These are phyloP conservation scores for Hybognathus amarus DNA, from an alignment of 2,797 vertebrate genomes.

Conservation along the genomic window DNA sequence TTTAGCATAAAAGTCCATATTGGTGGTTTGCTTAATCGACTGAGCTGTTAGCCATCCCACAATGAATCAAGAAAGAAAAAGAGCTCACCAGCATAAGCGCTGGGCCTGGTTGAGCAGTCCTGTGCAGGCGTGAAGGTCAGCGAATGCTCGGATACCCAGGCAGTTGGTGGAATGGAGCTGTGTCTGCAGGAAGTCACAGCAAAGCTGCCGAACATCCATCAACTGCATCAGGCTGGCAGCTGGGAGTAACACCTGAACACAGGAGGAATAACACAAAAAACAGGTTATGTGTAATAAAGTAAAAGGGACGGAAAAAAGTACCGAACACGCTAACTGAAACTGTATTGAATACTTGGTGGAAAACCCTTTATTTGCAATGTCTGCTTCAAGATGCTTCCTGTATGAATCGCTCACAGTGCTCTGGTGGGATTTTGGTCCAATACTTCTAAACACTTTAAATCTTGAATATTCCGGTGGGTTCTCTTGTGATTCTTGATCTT, in stretches of 20 bases:
- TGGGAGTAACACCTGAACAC: slow-evolving; percentile 86
- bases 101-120: slow-evolving; percentile 92
- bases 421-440: too few species aligned
- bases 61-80: not conserved
- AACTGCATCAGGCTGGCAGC: slow-evolving; percentile 92
- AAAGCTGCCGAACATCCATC: slow-evolving; percentile 94
- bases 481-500: too few species aligned
- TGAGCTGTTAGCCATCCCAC: not conserved
- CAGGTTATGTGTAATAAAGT: too few species aligned
- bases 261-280: not conserved
- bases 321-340: too few species aligned
- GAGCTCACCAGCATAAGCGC: slow-evolving; percentile 88
- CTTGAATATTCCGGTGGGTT: too few species aligned
- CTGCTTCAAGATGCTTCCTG: too few species aligned
- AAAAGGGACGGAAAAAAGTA: too few species aligned
- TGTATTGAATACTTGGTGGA: too few species aligned
- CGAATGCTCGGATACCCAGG: slow-evolving; percentile 93
- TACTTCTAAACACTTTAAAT: too few species aligned
- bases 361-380: too few species aligned
- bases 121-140: slow-evolving; percentile 91
- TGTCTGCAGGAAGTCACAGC: slow-evolving; percentile 95
- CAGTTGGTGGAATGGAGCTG: slow-evolving; percentile 96
- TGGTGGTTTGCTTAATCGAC: not conserved
- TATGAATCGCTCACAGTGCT: too few species aligned
- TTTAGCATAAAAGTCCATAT: slow-evolving; percentile 9